phyloP scores from a whole-genome alignment of 2,888 invertebrate species.

The Tortrix viridana region DNA sequence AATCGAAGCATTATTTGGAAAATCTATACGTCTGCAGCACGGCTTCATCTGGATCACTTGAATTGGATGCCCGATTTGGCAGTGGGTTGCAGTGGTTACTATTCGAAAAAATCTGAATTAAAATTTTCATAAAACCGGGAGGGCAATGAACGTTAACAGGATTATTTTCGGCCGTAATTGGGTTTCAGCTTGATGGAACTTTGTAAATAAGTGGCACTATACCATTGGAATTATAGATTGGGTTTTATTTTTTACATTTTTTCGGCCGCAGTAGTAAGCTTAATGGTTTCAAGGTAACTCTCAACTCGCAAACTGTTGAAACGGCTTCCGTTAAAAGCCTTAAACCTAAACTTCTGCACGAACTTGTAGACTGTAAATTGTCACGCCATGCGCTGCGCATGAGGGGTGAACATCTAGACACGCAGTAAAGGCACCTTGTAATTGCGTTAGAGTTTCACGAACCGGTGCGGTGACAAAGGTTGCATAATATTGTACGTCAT shows the following conservation, averaged over 20 bases:
- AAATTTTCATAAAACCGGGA: neutral
- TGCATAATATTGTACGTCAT: no score
- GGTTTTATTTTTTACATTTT: neutral
- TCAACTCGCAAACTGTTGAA: slow-evolving; percentile 20
- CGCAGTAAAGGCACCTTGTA: slow-evolving; percentile 10
- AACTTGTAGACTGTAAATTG: slow-evolving; percentile 35
- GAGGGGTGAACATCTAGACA: slow-evolving; percentile 26
- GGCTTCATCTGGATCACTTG: neutral
- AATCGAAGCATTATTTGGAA: no score
- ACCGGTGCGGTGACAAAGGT: neutral
- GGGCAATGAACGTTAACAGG: neutral
- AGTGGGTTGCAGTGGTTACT: neutral
- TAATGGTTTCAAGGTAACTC: slow-evolving; percentile 17
- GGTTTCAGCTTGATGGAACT: neutral
- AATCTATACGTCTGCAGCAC: neutral
- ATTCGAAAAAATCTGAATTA: neutral
- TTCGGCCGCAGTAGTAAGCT: no score
- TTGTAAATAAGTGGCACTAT: neutral
- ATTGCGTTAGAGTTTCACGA: neutral
- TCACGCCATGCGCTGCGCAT: slow-evolving; percentile 27
- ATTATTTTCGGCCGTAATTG: slow-evolving; percentile 5
- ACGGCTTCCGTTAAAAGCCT: slow-evolving; percentile 27
- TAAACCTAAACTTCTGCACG: slow-evolving; percentile 34
- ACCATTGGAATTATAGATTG: neutral
- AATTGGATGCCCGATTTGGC: neutral